Conservation (phyloP, 2,888 invertebrate genomes). For the Epirrhoe alternata region DNA sequence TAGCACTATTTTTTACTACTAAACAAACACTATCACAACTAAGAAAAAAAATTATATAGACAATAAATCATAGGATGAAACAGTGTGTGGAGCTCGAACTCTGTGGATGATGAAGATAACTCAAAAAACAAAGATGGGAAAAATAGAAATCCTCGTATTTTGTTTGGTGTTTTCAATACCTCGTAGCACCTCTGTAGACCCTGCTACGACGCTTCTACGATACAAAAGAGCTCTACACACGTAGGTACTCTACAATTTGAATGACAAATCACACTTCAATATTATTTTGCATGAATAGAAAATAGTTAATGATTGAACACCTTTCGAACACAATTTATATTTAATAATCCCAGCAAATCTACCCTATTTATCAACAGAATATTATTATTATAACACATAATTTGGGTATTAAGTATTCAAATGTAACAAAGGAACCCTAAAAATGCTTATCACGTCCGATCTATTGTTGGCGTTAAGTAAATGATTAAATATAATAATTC, state of each 20-base stretch:
- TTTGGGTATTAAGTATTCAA: conserved; percentile 39
- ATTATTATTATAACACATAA: conserved; percentile 43
- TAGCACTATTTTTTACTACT: background rate
- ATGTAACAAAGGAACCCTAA: conserved; percentile 48
- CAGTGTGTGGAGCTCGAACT: too few species aligned
- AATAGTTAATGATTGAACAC: conserved; percentile 32
- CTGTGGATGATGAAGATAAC: too few species aligned
- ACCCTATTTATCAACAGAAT: conserved; percentile 34
- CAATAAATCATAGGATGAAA: too few species aligned
- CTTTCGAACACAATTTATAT: conserved; percentile 33
- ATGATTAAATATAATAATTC: conserved; percentile 62
- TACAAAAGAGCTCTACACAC: conserved; percentile 5
- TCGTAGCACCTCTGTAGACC: conserved; percentile 49
- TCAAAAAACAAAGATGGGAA: too few species aligned
- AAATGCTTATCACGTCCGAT: conserved; percentile 52
- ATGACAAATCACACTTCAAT: conserved; percentile 14
- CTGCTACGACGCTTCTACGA: conserved; percentile 39
- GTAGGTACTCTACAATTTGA: background rate
- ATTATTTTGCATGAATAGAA: conserved; percentile 30
- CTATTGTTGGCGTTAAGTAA: conserved; percentile 57
- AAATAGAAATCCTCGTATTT: background rate
- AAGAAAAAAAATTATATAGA: too few species aligned
- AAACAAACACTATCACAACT: background rate
- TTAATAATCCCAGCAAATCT: conserved; percentile 38
- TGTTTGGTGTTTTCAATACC: conserved; percentile 11